Conservation (phyloP, 2,113 vertebrate genomes). For the Psephotus haematonotus region DNA sequence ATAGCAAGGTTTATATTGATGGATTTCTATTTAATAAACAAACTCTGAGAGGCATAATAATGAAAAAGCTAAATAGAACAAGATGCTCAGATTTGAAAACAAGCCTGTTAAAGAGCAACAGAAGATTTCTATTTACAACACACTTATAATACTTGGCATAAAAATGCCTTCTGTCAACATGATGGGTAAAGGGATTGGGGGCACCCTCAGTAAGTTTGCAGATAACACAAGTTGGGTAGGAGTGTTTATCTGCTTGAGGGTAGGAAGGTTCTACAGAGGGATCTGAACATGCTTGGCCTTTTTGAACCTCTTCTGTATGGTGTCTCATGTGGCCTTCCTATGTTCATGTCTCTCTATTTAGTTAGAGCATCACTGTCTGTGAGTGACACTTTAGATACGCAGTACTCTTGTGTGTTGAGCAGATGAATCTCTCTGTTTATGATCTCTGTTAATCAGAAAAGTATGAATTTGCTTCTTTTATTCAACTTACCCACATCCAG, state of each 20-base stretch:
- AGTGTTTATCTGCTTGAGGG: not conserved
- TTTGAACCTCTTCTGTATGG: not conserved
- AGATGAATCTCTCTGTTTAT: not conserved
- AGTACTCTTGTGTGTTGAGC: not conserved
- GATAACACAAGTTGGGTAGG: not conserved
- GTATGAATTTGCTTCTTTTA: not conserved
- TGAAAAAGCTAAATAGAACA: slow-evolving; percentile 42
- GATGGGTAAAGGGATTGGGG: not conserved
- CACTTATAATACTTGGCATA: not conserved
- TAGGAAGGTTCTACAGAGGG: not conserved
- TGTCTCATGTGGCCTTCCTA: not conserved
- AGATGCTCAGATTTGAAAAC: slow-evolving; percentile 42
- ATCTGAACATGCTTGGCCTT: not conserved
- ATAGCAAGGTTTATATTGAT: slow-evolving; percentile 50
- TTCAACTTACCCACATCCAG: accelerated
- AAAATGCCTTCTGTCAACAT: slow-evolving; percentile 24
- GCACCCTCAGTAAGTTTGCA: not conserved
- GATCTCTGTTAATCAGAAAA: not conserved
- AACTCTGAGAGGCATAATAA: slow-evolving; percentile 49
- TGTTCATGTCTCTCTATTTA: not conserved
- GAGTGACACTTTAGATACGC: not conserved
- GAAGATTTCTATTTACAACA: slow-evolving; percentile 33
- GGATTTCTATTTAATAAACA: slow-evolving; percentile 58
- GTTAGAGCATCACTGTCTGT: not conserved
- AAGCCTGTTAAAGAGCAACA: slow-evolving; percentile 53